Evolutionary conservation across 2,888 invertebrate genomes (phyloP), one percentile per base, ranked within the genome.

Genomic region (Himalopsyche japonica): DNA sequence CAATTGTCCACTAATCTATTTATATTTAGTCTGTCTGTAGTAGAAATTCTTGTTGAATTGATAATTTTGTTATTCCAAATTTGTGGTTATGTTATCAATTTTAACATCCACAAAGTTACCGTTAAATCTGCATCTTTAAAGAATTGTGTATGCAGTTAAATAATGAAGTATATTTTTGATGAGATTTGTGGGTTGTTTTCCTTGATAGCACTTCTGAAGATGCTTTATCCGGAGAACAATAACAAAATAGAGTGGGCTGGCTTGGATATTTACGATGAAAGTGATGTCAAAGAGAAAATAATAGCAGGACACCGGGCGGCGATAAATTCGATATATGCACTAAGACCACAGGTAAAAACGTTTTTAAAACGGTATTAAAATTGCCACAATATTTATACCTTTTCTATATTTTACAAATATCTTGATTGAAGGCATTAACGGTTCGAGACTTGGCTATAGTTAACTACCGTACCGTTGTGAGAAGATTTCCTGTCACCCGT

Each of bases 231-330:
- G 20, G 48, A 80, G 8, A 49, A 20, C 0, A 43, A 6, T n/a
- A 49, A 15, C 8, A 43, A 34, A 18, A 6, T 92, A 37, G 91
- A 91, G 86, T 92, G 92, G 92, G 90, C 90, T 24, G 89, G 92
- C 3, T 85, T 92, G 37, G 92, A 92, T 82, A 86, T 92, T 1
- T 92, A 90, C 80, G 91, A 89, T 24, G 92, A 92, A 0, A 92
- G 92, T 0, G 92, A 92, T 80, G 88, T 92, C 1, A 90, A 90
- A 0, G 89, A 90, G 0, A 90, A 92, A 0, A 86, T 92, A 47
- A 91, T 92, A 87, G 92, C 92, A n/a, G 92, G 92, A 0, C 91
- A 92, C 80, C 88, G 88, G 1, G 90, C 92, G 0, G 92, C 91
- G 77, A 86, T 92, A 0, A 90, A 90, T 84, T 85, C 92, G 80